Percentiles rank a stretch among this genome's conserved stretches.
These are phyloP conservation scores for Lutraria lutraria DNA, from an alignment of 2,888 invertebrate species.

Conservation along the genomic window DNA sequence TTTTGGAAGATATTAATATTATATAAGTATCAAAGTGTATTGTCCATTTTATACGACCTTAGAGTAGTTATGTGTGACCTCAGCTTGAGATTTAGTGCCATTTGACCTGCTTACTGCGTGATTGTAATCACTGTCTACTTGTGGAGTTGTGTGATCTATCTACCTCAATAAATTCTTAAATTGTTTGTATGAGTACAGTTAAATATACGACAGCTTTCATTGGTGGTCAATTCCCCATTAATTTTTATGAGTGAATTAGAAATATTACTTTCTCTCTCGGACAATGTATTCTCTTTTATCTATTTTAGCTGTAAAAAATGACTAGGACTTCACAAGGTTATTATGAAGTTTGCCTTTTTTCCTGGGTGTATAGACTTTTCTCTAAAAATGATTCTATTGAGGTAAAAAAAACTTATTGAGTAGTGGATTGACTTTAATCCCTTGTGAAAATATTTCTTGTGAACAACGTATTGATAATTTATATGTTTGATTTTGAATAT, in stretches of 20 bases:
- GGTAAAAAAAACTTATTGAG: no score
- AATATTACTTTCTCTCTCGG: neutral
- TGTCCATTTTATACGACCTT: constrained; percentile 11
- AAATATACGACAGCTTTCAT: neutral
- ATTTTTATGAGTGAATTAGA: neutral
- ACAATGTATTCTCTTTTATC: no score
- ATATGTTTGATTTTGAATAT: no score
- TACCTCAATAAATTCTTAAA: constrained; percentile 17
- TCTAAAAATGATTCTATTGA: no score
- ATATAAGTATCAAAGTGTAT: neutral
- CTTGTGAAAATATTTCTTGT: no score
- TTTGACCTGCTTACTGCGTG: neutral
- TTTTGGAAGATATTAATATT: neutral
- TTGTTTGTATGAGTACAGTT: constrained; percentile 12
- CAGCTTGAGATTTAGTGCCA: constrained; percentile 4
- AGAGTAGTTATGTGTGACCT: constrained; percentile 10
- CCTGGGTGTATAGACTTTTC: no score
- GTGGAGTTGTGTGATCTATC: constrained; percentile 21
- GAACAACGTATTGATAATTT: no score
- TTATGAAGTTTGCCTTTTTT: no score
- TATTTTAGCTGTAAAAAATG: no score
- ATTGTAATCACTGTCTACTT: constrained; percentile 8
- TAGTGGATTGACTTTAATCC: no score
- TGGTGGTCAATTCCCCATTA: neutral
- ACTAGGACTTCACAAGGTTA: no score